Conservation (phyloP, 2,888 invertebrate species). For the Metallyticus violacea region DNA sequence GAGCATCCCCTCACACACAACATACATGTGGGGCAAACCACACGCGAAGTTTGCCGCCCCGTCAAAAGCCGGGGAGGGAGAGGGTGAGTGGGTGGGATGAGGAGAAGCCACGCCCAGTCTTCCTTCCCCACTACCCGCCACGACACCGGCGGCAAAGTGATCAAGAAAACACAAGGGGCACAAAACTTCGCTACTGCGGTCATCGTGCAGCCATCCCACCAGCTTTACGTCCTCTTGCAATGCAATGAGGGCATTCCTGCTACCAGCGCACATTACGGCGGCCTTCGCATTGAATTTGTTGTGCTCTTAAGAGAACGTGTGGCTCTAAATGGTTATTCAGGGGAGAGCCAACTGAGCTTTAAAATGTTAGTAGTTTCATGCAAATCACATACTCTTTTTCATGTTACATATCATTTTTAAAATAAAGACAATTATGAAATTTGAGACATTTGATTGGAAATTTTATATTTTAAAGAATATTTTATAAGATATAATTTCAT, state of each 20-base stretch:
- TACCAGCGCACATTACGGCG: neutral
- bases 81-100: slow-evolving; percentile 3
- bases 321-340: too few species aligned
- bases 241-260: neutral
- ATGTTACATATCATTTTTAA: too few species aligned
- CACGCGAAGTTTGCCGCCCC: slow-evolving; percentile 8
- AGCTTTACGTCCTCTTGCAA: too few species aligned
- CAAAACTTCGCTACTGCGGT: neutral
- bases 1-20: neutral
- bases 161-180: neutral
- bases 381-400: too few species aligned
- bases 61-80: neutral
- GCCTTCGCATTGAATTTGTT: too few species aligned
- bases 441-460: too few species aligned
- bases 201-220: neutral
- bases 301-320: too few species aligned
- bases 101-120: slow-evolving; percentile 10
- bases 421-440: too few species aligned
- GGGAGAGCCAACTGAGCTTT: too few species aligned
- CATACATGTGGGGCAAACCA: neutral
- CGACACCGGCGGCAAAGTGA: neutral
- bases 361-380: too few species aligned
- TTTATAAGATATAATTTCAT: too few species aligned
- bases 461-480: too few species aligned
- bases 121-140: neutral